phyloP scores from a whole-genome alignment of 2,113 vertebrate genomes.

The Corythaixoides concolor region DNA sequence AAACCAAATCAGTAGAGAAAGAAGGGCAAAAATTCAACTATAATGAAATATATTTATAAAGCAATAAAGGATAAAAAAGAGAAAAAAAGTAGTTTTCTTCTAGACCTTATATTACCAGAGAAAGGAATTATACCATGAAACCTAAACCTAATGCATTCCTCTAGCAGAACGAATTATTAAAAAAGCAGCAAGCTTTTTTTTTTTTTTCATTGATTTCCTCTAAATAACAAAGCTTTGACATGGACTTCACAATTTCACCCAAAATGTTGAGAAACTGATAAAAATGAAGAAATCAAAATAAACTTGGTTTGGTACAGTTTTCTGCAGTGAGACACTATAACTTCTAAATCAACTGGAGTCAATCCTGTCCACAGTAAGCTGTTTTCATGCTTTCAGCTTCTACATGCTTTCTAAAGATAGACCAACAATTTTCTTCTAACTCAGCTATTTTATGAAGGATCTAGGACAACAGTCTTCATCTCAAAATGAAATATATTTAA shows the following conservation, averaged over 20 bases:
- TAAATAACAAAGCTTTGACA: not conserved
- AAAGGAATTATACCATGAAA: not conserved
- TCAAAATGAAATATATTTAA: slow-evolving; percentile 21
- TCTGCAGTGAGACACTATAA: not conserved
- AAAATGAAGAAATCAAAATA: not conserved
- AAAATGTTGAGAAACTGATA: not conserved
- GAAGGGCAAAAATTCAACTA: not conserved
- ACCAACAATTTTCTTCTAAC: not conserved
- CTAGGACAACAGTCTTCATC: slow-evolving; percentile 27
- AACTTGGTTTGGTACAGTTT: not conserved
- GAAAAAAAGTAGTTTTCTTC: not conserved
- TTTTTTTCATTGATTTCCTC: not conserved
- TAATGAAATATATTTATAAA: not conserved
- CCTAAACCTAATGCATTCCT: not conserved
- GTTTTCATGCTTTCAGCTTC: not conserved
- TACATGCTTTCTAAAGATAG: not conserved
- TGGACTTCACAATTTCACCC: not conserved
- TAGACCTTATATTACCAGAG: not conserved
- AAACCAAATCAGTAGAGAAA: not conserved
- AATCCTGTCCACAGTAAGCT: not conserved
- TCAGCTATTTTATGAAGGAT: slow-evolving; percentile 10
- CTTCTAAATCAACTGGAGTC: not conserved
- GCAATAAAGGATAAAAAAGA: not conserved
- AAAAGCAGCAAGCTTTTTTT: not conserved
- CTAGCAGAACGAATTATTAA: not conserved